phyloP scores from a whole-genome alignment of 2,113 vertebrate genomes.

The Chloropsis cyanopogon region DNA sequence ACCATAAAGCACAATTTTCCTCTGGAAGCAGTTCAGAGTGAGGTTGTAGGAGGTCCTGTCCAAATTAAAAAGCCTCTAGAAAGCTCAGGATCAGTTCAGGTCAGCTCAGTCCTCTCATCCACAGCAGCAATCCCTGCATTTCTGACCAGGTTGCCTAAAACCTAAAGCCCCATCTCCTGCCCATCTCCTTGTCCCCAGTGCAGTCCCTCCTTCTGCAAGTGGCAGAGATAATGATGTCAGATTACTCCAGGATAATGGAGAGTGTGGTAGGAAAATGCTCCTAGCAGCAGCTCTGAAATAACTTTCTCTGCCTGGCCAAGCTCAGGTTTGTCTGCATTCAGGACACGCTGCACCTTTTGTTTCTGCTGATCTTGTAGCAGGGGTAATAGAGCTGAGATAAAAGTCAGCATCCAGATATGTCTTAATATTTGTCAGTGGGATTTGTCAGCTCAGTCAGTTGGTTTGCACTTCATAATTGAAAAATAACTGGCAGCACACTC shows the following conservation, averaged over 20 bases:
- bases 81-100: background rate
- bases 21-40: background rate
- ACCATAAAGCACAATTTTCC: background rate
- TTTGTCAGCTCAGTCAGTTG: background rate
- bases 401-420: background rate
- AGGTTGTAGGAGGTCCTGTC: background rate
- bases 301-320: background rate
- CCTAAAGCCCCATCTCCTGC: background rate
- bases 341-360: background rate
- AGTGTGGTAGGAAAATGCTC: background rate
- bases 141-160: background rate
- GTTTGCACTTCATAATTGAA: background rate
- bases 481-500: background rate
- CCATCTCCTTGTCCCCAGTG: background rate
- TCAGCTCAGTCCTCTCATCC: background rate
- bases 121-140: background rate
- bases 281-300: background rate
- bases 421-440: background rate
- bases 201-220: background rate
- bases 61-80: background rate
- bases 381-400: background rate
- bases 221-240: background rate
- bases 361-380: background rate
- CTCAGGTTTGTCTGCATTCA: background rate
- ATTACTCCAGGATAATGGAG: background rate